Evolutionary conservation across 2,797 vertebrate genomes (phyloP), one percentile per base, ranked within the genome.

Genomic region (Dromococcyx pavoninus): DNA sequence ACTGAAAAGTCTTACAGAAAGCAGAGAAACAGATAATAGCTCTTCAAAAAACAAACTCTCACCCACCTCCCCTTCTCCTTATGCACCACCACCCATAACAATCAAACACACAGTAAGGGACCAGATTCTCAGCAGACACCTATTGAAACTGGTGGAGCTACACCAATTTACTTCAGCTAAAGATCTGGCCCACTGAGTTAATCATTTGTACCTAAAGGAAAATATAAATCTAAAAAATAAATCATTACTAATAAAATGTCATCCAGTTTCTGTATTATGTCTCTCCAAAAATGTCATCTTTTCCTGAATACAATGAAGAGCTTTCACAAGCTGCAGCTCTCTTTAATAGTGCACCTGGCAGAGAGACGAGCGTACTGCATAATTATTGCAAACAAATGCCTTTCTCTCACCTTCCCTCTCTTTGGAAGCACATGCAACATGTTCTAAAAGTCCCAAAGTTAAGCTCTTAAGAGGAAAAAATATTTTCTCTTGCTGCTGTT

Each of bases 1-100:
- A 77, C n/a, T 62, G 89, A 96, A 85, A 96, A 95, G n/a, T 44
- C 86, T 57, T 64, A 88, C 35, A 66, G 96, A 96, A 95, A 93
- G 73, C 78, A 85, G 93, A 91, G 92, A 92, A 95, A 96, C 56
- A 91, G 94, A 46, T 75, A 84, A 79, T 0, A 74, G 84, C 60
- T 86, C 61, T 80, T 84, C 54, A 50, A 67, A 88, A 87, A 84
- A 69, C 84, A 89, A 78, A 81, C 58, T 93, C 7, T 44, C 79
- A 33, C 48, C 88, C 88, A 73, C 56, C 86, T 88, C 88, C 91
- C 86, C 51, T 73, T 70, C 37, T 89, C 50, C 37, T 66, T 13
- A 24, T 11, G 79, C 56, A 73, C 17, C 53, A 85, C 76, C 86
- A 70, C 67, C 76, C 94, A 67, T 13, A 3, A 5, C 46, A 62